A percentile compares a stretch with the other conserved stretches of the same genome.
These are phyloP conservation scores for Neuroscelio doddi DNA, from an alignment of 2,888 invertebrate species.

Conservation along the genomic window DNA sequence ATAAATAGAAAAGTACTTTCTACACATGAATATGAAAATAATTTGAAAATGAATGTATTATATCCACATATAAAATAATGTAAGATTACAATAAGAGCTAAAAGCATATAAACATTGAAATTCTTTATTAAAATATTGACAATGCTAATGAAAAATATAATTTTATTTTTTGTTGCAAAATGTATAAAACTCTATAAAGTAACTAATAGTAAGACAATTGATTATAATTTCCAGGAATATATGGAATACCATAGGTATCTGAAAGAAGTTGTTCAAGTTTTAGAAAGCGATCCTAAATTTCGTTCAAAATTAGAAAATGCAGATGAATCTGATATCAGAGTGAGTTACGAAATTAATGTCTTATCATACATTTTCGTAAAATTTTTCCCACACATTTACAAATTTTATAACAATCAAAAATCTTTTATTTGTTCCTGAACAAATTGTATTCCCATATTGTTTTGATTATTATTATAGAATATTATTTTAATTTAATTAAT, in stretches of 20 bases:
- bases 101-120: too few relatives aligned
- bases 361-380: slow-evolving; percentile 21
- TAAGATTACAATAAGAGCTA: too few relatives aligned
- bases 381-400: too few relatives aligned
- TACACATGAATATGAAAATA: too few relatives aligned
- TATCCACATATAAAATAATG: too few relatives aligned
- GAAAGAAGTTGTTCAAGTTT: slow-evolving; percentile 88
- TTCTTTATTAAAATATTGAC: slow-evolving; percentile 17
- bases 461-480: slow-evolving; percentile 3
- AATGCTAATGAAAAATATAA: too few relatives aligned
- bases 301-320: slow-evolving; percentile 86
- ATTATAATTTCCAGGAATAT: slow-evolving; percentile 39
- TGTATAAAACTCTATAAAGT: background rate
- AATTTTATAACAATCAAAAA: too few relatives aligned
- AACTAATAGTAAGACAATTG: slow-evolving; percentile 2
- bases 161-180: slow-evolving; percentile 3
- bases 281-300: slow-evolving; percentile 92
- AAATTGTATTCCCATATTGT: too few relatives aligned
- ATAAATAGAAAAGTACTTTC: too few relatives aligned
- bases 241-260: slow-evolving; percentile 92
- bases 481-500: slow-evolving; percentile 4
- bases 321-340: slow-evolving; percentile 87
- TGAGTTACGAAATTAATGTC: slow-evolving; percentile 69
- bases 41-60: too few relatives aligned
- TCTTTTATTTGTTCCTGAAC: too few relatives aligned